Conservation (phyloP, 1,140 invertebrate genomes). For the Pachyrhynchus sulphureomaculatus region DNA sequence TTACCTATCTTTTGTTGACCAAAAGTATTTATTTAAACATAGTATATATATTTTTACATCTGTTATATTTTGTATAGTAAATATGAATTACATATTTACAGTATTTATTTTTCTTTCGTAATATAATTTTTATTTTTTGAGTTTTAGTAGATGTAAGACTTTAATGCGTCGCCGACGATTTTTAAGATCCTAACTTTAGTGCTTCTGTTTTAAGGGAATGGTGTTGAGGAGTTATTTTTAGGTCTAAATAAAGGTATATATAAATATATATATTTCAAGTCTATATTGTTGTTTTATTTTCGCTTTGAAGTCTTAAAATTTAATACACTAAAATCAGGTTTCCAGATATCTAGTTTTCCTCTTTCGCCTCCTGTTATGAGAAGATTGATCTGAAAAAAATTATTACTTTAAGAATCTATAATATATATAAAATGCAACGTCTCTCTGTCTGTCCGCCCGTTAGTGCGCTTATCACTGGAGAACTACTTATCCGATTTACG, state of each 20-base stretch:
- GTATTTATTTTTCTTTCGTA: neutral
- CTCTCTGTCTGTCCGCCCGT: too few relatives aligned
- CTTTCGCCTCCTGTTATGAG: constrained; percentile 68
- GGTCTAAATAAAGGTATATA: neutral
- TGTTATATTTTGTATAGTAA: constrained; percentile 8
- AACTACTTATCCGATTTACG: too few relatives aligned
- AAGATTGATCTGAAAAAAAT: constrained; percentile 55
- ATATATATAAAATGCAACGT: too few relatives aligned
- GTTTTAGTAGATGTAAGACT: too few relatives aligned
- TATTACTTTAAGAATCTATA: constrained; percentile 27
- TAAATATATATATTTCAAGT: neutral
- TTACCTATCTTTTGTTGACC: constrained; percentile 4
- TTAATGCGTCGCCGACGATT: too few relatives aligned
- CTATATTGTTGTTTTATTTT: neutral
- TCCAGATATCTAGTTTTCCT: constrained; percentile 65
- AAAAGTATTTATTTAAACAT: constrained; percentile 21
- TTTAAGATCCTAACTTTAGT: too few relatives aligned
- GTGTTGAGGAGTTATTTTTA: constrained; percentile 1
- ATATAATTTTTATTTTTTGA: too few relatives aligned
- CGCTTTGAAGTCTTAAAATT: neutral
- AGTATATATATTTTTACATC: constrained; percentile 13
- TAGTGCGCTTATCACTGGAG: too few relatives aligned
- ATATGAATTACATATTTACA: constrained; percentile 9
- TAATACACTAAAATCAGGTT: constrained; percentile 9
- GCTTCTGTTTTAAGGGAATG: neutral